These are phyloP conservation scores for Vireo altiloquus DNA, from an alignment of 2,113 vertebrate genomes.

Conservation along the genomic window DNA sequence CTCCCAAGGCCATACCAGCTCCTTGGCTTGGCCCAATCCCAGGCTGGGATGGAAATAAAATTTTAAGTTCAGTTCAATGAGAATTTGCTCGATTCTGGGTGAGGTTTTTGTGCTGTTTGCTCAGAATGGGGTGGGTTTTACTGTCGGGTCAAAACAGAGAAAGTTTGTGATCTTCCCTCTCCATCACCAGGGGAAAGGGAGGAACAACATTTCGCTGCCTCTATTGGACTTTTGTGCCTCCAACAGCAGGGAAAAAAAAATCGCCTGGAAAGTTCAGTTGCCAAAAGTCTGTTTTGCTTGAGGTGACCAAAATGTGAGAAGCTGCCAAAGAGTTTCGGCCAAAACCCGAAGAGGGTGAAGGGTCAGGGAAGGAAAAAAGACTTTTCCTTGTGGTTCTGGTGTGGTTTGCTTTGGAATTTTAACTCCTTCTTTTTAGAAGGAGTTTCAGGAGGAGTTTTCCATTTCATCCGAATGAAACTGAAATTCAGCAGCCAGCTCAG, in stretches of 20 bases:
- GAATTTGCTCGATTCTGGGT: neutral
- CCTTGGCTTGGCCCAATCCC: neutral
- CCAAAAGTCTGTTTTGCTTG: slow-evolving; percentile 2
- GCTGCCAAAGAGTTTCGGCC: neutral
- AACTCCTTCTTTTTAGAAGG: neutral
- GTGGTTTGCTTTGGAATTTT: neutral
- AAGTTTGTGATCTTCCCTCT: neutral
- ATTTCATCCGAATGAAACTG: neutral
- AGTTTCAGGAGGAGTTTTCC: neutral
- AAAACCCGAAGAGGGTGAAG: neutral
- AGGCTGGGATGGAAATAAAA: neutral
- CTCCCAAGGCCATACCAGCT: neutral
- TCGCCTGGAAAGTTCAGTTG: neutral
- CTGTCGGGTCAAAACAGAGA: neutral
- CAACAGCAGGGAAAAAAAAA: neutral
- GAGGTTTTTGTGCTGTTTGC: neutral
- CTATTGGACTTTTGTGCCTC: neutral
- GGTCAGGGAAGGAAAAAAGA: neutral
- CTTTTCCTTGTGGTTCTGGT: neutral
- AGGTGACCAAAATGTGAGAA: neutral
- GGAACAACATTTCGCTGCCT: neutral
- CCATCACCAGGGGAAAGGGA: neutral
- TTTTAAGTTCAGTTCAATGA: neutral
- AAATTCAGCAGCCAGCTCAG: neutral
- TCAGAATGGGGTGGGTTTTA: neutral